Base-by-base conservation (phyloP, 2,797 vertebrate genomes). In the Galaxias olidus region DNA sequence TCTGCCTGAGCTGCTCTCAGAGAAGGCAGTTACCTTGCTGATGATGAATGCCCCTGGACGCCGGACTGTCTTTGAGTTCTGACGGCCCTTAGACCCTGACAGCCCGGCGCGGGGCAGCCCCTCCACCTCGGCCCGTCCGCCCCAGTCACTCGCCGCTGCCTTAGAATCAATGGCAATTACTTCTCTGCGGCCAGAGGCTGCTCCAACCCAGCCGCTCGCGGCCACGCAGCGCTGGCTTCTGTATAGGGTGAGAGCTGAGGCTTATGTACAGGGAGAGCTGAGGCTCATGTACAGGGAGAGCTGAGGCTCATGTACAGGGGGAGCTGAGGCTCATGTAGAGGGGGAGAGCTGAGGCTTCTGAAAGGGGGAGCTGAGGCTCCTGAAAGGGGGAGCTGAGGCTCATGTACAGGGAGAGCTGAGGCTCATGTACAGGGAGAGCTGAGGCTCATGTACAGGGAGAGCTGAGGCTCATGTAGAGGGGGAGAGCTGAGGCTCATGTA, bases 1-100 rank as follows among this genome's bases (percentile, higher is more conserved):
- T 95, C 92, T 92, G 90, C 92, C 83, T 86, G 89, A 93, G 78
- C 87, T 87, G 90, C 73, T 91, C 85, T 86, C 80, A 76, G 90
- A 90, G 84, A 89, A 90, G 84, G 88, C 81, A 74, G 90, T 93
- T 94, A 92, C 90, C 91, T 92, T 86, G 79, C 68, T 66, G 78
- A 77, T 91, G 89, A 93, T 91, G 89, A 92, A 93, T 91, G 82
- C 82, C 83, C 65, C 79, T 72, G 76, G 86, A 89, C 76, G 63
- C 85, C 71, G 75, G 72, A 72, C 83, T 84, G 69, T 90, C 83
- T 90, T 17, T 80, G 54, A 87, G 80, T 80, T 80, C 71, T 66
- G 61, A 71, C 13, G 86, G 89, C 89, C 83, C 62, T 86, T 72
- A 91, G 80, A 83, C 79, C 68, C 83, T 87, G 86, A 88, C 86